Percentiles rank a stretch among this genome's conserved stretches.
Evolutionary conservation across 37 sponge, comb jelly and placozoan species (phyloP).

Genomic region (Ephydatia muelleri): DNA sequence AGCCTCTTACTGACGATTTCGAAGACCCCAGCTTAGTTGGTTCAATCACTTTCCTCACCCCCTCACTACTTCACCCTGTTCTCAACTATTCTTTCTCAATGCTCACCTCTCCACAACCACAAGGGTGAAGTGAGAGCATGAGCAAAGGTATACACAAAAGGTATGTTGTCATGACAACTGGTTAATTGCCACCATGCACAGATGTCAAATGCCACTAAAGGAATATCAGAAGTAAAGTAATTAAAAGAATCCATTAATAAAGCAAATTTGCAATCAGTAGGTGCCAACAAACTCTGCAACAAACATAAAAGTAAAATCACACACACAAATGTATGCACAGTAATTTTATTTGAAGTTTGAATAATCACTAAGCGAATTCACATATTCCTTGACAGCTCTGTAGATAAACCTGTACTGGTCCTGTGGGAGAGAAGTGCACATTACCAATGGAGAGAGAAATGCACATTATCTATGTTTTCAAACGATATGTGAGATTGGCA

Average conservation of each 20-base stretch:
- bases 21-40: no score
- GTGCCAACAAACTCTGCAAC: neutral
- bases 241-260: neutral
- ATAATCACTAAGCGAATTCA: slow-evolving; percentile 65
- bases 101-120: no score
- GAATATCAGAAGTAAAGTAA: neutral
- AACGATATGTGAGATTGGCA: neutral
- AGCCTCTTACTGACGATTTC: no score
- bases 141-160: no score
- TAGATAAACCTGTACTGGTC: slow-evolving; percentile 85
- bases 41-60: no score
- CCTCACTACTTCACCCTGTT: no score
- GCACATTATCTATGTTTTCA: neutral
- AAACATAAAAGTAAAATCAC: neutral
- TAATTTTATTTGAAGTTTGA: slow-evolving; percentile 59
- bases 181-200: no score
- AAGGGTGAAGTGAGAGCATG: no score
- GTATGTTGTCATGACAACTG: no score
- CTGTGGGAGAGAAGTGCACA: slow-evolving; percentile 19
- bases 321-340: neutral
- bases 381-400: slow-evolving; percentile 71
- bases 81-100: no score
- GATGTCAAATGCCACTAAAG: neutral
- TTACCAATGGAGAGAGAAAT: no score
- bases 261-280: neutral